Base-by-base conservation (phyloP, 2,888 invertebrate species). In the Scaptomyza parva region DNA sequence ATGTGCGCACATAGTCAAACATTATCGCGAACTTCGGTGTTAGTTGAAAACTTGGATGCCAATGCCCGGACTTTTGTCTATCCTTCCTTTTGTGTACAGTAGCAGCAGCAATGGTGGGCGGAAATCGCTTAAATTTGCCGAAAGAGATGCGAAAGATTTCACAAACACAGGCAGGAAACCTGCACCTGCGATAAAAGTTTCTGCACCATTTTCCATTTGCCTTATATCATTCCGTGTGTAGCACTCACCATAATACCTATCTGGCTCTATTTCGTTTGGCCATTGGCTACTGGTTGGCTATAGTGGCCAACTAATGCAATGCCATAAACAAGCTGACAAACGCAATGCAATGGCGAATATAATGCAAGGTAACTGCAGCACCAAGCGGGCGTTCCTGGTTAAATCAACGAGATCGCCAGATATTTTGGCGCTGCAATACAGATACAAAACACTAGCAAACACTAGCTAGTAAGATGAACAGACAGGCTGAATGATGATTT, bases 161-260 rank as follows among this genome's bases (percentile, higher is more conserved):
- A 9, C 59, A 53, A 37, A 41, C 54, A 43, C 37, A 50, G 67
- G 48, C 68, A 78, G 85, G 79, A 68, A 73, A 76, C n/a, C n/a
- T 58, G 62, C 67, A 79, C 73, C 86, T 86, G 80, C 80, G 86
- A 83, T 86, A 86, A 82, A 82, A 82, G 73, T 82, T 82, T 83
- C 84, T 86, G 64, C 86, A 51, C 86, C 84, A 86, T 83, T 82
- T 85, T 83, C 83, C 80, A 64, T 73, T 83, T 68, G 70, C 64
- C 73, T 61, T 76, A 66, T 67, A 70, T 60, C 70, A 66, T 50
- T 51, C 70, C 40, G 8, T 47, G 41, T 55, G 47, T 37, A 57
- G 44, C 40, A 47, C 35, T 58, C 43, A 41, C 48, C n/a, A n/a
- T n/a, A n/a, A n/a, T n/a, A n/a, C n/a, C n/a, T 55, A 35, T 18